Conservation (phyloP, 2,888 invertebrate genomes). For the Drosophila gaucha region DNA sequence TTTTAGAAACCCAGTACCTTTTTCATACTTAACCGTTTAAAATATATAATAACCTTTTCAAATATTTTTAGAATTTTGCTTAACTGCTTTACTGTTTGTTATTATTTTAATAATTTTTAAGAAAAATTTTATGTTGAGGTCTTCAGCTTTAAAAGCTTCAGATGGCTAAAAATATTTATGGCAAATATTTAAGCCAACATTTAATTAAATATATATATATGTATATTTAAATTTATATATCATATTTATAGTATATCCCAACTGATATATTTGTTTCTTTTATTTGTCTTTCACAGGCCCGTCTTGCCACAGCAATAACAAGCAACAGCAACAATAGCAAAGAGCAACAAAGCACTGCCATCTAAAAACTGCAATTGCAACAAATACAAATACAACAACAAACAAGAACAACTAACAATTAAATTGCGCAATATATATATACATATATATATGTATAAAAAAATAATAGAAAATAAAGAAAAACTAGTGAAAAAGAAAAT, state of each 20-base stretch:
- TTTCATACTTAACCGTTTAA: no score
- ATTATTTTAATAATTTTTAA: no score
- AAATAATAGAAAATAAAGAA: conserved; percentile 28
- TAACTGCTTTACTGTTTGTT: no score
- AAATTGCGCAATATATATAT: conserved; percentile 39
- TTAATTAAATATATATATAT: background rate
- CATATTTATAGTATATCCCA: background rate
- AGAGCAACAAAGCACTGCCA: conserved; percentile 80
- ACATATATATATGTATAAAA: conserved; percentile 36
- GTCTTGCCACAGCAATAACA: conserved; percentile 46
- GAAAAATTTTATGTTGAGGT: no score
- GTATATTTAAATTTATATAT: background rate
- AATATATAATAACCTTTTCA: no score
- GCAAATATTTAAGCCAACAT: no score
- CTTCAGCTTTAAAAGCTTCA: no score
- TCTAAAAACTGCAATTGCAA: conserved; percentile 50
- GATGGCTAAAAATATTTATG: no score
- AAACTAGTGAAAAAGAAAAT: conserved; percentile 27
- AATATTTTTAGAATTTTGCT: no score
- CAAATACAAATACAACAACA: conserved; percentile 29
- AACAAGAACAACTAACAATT: conserved; percentile 44
- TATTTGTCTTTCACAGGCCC: conserved; percentile 39
- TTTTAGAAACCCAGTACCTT: no score
- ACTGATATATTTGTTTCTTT: background rate
- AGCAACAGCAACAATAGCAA: conserved; percentile 62